Conservation (phyloP, 1,140 invertebrate genomes). For the Trichoplusia ni region DNA sequence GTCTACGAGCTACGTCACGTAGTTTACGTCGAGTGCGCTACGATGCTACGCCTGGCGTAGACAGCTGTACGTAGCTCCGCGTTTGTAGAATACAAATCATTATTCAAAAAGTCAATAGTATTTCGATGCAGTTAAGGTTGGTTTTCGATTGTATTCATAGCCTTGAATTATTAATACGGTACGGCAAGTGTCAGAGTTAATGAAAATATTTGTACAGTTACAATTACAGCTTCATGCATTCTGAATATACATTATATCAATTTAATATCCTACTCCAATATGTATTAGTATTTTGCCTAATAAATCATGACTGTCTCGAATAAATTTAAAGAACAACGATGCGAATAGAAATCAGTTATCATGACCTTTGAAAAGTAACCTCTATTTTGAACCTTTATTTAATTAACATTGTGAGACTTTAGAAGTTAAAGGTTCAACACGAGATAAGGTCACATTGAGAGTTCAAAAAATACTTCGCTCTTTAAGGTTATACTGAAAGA, state of each 20-base stretch:
- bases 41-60: conserved; percentile 49
- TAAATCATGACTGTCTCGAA: no score
- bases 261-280: no score
- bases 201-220: conserved; percentile 15
- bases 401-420: no score
- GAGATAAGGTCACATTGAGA: no score
- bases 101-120: neutral
- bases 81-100: neutral
- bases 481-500: no score
- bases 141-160: neutral
- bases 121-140: neutral
- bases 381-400: no score
- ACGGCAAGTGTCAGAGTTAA: conserved; percentile 18
- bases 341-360: no score
- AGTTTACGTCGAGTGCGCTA: conserved; percentile 56
- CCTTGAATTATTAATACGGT: conserved; percentile 1
- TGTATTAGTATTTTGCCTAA: no score
- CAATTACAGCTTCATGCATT: neutral
- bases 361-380: no score
- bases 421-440: no score
- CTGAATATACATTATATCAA: neutral
- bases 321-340: no score
- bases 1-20: conserved; percentile 56
- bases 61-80: conserved; percentile 12
- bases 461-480: no score